Evolutionary conservation across 2,113 vertebrate genomes (phyloP).

Genomic region (Zosterops pallidus): DNA sequence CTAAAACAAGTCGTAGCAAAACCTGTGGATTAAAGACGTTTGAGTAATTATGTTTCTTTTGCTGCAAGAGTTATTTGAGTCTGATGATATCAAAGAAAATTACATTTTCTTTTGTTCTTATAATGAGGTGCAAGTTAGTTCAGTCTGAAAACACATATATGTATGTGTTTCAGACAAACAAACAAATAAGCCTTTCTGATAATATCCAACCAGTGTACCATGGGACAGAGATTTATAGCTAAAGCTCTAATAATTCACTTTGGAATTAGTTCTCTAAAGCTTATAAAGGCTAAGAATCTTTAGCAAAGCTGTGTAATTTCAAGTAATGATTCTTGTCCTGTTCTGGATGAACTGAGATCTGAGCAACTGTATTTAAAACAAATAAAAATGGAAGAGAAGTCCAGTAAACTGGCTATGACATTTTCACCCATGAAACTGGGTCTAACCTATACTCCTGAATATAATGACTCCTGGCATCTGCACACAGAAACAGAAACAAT

Average conservation of each 20-base stretch:
- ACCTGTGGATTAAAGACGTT: background rate
- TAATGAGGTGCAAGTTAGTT: background rate
- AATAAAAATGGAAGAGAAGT: background rate
- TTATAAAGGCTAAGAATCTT: background rate
- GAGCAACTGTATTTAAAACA: background rate
- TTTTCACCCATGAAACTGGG: background rate
- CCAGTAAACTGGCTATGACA: background rate
- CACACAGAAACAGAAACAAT: background rate
- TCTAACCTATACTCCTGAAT: background rate
- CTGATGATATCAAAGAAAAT: background rate
- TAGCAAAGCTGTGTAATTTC: background rate
- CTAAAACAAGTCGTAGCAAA: background rate
- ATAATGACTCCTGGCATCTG: background rate
- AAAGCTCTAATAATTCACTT: background rate
- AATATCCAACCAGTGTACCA: background rate
- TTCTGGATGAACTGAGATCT: background rate
- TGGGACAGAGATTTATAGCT: background rate
- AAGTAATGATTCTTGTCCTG: background rate
- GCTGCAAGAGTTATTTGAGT: constrained; percentile 7
- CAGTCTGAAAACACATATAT: background rate
- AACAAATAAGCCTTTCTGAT: background rate
- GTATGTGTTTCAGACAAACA: background rate
- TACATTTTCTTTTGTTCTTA: constrained; percentile 15
- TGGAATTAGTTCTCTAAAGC: background rate
- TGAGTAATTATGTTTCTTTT: constrained; percentile 10